These are phyloP conservation scores for Doryteuthis pealeii DNA, from an alignment of 1,140 invertebrate species.

Conservation along the genomic window DNA sequence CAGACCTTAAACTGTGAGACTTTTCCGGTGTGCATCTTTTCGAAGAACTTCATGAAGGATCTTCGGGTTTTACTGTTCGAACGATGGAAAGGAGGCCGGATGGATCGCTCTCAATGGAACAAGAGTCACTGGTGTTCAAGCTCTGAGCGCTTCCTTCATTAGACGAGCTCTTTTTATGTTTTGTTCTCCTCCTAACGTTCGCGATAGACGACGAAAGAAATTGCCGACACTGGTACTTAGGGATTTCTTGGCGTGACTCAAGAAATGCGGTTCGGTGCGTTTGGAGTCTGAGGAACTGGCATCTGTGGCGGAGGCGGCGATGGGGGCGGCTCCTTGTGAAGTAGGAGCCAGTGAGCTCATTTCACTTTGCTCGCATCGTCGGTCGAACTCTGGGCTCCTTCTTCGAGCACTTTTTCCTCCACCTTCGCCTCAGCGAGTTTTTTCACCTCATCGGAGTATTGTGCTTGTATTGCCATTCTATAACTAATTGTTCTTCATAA, in stretches of 20 bases:
- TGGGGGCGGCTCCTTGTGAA: not conserved
- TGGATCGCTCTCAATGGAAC: constrained; percentile 12
- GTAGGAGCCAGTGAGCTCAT: not conserved
- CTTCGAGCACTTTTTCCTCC: constrained; percentile 18
- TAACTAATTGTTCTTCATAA: constrained; percentile 38
- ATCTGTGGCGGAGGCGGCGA: not conserved
- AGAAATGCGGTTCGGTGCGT: not conserved
- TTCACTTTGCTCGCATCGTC: not conserved
- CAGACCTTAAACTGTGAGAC: constrained; percentile 5
- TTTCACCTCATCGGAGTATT: constrained; percentile 33
- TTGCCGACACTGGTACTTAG: constrained; percentile 44
- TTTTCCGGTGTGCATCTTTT: constrained; percentile 8
- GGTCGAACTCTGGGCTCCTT: not conserved
- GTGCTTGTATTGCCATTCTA: constrained; percentile 31
- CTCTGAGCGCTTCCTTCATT: constrained; percentile 33
- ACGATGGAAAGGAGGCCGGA: constrained; percentile 11
- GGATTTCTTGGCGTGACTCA: constrained; percentile 30
- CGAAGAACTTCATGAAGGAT: constrained; percentile 44
- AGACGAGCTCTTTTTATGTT: constrained; percentile 24
- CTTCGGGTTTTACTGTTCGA: constrained; percentile 38
- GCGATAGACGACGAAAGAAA: constrained; percentile 44
- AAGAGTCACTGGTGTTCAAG: constrained; percentile 21
- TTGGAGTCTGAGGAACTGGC: not conserved
- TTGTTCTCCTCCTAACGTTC: constrained; percentile 27
- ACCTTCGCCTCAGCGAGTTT: constrained; percentile 24